Conservation (phyloP, 2,888 invertebrate genomes). For the Zaprionus bogoriensis region DNA sequence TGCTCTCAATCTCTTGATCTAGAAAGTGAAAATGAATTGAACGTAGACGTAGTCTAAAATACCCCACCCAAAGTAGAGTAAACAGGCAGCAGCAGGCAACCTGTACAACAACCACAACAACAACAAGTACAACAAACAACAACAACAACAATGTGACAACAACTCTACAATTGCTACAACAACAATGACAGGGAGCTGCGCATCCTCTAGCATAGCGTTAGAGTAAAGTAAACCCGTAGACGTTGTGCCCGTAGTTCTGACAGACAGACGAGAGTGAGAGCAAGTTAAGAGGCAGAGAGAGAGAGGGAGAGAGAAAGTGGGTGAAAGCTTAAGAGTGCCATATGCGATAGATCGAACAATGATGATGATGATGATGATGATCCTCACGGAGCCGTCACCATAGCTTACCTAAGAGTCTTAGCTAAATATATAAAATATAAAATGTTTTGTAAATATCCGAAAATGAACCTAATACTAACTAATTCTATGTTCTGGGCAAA, state of each 20-base stretch:
- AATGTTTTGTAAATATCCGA: conserved; percentile 38
- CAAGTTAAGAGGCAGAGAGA: conserved; percentile 3
- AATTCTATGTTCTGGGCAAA: conserved; percentile 4
- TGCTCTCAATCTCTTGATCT: conserved; percentile 75
- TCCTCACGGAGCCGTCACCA: conserved; percentile 6
- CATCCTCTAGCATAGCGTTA: conserved; percentile 2
- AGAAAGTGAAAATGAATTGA: conserved; percentile 73
- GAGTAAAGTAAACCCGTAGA: conserved; percentile 15
- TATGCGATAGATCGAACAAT: conserved; percentile 24
- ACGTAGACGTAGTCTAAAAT: conserved; percentile 73
- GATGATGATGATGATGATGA: conserved; percentile 2
- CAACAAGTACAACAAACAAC: conserved; percentile 12
- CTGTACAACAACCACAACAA: conserved; percentile 22
- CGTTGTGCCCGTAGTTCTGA: conserved; percentile 5
- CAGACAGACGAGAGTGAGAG: conserved; percentile 1
- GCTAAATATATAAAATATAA: background rate
- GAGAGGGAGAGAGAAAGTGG: conserved; percentile 11
- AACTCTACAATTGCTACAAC: no score
- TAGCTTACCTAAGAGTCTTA: conserved; percentile 26
- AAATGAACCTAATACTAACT: conserved; percentile 45
- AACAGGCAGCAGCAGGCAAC: conserved; percentile 20
- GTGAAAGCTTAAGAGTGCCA: conserved; percentile 43
- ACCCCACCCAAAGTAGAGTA: conserved; percentile 59
- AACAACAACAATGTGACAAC: conserved; percentile 8
- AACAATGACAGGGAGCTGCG: background rate